phyloP scores from a whole-genome alignment of 1,140 invertebrate species.

The Diplogasteroides magnus region DNA sequence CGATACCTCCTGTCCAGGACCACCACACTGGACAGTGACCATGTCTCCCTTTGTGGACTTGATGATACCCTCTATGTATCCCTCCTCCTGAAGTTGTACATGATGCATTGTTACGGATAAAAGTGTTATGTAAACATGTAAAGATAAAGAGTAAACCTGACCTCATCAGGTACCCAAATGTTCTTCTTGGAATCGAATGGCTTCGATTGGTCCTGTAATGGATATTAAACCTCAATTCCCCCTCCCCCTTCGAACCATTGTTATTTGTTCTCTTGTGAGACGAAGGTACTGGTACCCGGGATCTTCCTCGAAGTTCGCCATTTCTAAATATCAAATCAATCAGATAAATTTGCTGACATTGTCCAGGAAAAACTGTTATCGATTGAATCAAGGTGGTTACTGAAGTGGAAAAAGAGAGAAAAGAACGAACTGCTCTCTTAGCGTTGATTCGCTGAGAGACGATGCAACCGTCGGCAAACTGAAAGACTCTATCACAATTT shows the following conservation, averaged over 20 bases:
- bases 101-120: too few species aligned
- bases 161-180: constrained; percentile 44
- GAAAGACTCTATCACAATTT: too few species aligned
- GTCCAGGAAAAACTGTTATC: too few species aligned
- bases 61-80: constrained; percentile 90
- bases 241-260: too few species aligned
- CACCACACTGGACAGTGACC: constrained; percentile 61
- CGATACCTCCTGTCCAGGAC: constrained; percentile 18
- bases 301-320: background rate
- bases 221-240: too few species aligned
- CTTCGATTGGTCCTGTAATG: constrained; percentile 50
- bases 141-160: constrained; percentile 63
- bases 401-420: too few species aligned
- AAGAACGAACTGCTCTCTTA: too few species aligned
- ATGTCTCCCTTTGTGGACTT: constrained; percentile 89
- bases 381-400: background rate
- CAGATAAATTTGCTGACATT: background rate
- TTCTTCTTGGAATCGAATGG: constrained; percentile 54
- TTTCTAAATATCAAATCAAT: background rate
- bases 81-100: constrained; percentile 34
- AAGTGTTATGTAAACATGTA: background rate
- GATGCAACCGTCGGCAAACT: too few species aligned
- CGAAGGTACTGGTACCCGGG: background rate
- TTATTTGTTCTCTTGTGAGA: background rate
- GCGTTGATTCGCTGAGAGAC: too few species aligned